phyloP scores from a whole-genome alignment of 2,797 vertebrate genomes.

The Premnoplex brunnescens region DNA sequence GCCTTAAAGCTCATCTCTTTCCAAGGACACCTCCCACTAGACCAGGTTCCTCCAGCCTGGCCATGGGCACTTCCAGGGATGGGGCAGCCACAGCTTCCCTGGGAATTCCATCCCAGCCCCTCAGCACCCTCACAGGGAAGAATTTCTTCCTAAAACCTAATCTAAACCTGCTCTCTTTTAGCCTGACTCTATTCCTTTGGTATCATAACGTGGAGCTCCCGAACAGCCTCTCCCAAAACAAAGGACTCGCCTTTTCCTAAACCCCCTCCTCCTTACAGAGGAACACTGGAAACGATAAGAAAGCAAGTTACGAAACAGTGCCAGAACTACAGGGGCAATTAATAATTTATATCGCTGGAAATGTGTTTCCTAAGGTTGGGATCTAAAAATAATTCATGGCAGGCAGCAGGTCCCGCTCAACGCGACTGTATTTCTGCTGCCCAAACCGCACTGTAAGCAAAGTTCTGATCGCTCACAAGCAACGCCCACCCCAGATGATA shows the following conservation, averaged over 20 bases:
- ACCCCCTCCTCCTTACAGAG: not conserved
- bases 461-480: not conserved
- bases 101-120: not conserved
- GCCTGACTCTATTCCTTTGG: not conserved
- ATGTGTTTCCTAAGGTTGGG: conserved; percentile 64
- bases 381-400: conserved; percentile 71
- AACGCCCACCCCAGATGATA: not conserved
- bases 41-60: fast-evolving
- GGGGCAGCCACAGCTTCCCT: not conserved
- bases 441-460: not conserved
- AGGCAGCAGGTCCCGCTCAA: conserved; percentile 7
- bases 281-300: not conserved
- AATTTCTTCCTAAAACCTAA: not conserved
- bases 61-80: not conserved
- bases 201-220: not conserved
- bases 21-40: fast-evolving
- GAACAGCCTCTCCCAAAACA: conserved; percentile 13
- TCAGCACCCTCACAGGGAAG: fast-evolving
- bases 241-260: conserved; percentile 20
- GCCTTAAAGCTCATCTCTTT: not conserved
- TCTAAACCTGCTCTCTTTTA: not conserved
- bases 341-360: conserved; percentile 68
- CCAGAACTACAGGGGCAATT: conserved; percentile 56
- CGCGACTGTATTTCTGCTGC: not conserved
- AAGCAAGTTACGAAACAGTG: conserved; percentile 45